These are phyloP conservation scores for Temnothorax nylanderi DNA, from an alignment of 1,140 invertebrate genomes.

Conservation along the genomic window DNA sequence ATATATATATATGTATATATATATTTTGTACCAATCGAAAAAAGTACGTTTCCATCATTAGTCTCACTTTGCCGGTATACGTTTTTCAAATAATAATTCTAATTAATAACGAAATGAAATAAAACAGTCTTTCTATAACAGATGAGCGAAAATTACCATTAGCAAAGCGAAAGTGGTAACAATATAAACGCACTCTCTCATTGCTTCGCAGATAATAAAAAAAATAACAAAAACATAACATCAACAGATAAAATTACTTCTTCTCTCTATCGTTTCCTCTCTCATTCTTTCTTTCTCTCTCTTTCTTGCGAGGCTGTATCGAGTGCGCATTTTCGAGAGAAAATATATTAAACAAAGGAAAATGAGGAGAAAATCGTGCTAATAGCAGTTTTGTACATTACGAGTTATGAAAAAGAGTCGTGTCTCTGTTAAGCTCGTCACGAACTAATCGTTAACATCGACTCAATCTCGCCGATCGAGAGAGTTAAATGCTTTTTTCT, in stretches of 20 bases:
- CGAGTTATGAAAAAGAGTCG: slow-evolving; percentile 10
- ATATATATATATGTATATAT: slow-evolving; percentile 78
- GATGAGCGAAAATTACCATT: slow-evolving; percentile 50
- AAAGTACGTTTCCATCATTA: slow-evolving; percentile 57
- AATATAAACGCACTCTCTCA: slow-evolving; percentile 67
- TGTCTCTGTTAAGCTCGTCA: slow-evolving; percentile 7
- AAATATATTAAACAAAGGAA: slow-evolving; percentile 29
- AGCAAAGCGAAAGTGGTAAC: slow-evolving; percentile 31
- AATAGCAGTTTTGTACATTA: slow-evolving; percentile 61
- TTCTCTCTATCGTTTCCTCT: not conserved
- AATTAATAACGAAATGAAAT: slow-evolving; percentile 51
- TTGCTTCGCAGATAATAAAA: slow-evolving; percentile 77
- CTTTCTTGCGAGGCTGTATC: not conserved
- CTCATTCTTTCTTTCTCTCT: not conserved
- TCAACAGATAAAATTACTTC: slow-evolving; percentile 79
- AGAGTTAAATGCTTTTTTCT: slow-evolving; percentile 52
- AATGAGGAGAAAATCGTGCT: not conserved
- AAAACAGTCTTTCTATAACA: slow-evolving; percentile 54
- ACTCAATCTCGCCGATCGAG: slow-evolving; percentile 43
- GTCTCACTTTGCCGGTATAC: slow-evolving; percentile 23
- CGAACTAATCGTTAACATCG: slow-evolving; percentile 9
- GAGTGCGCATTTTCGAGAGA: slow-evolving; percentile 55
- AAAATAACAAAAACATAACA: slow-evolving; percentile 85
- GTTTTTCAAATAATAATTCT: slow-evolving; percentile 43
- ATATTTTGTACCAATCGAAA: slow-evolving; percentile 74